Base-by-base conservation (phyloP, 2,797 vertebrate genomes). In the Chelon labrosus region DNA sequence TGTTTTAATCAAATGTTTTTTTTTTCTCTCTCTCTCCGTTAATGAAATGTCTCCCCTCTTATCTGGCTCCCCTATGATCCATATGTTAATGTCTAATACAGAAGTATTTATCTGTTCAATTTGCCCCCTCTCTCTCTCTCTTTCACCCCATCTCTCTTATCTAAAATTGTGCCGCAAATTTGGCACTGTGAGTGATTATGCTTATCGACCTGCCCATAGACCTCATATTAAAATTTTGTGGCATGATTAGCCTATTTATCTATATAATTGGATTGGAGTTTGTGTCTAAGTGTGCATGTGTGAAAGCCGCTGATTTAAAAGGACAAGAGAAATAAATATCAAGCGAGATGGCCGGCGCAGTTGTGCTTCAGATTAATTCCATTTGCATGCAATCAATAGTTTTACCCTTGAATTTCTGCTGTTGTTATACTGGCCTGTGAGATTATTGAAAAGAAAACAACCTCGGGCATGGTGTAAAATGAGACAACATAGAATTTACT, bases 221-320 rank as follows among this genome's bases (percentile, higher is more conserved):
- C 91, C 87, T 90, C 85, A 91, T 95, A 95, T 94, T 94, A 87
- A 94, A 92, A 95, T 94, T 93, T 93, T 91, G 90, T 90, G 87
- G 90, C 90, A 92, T 94, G 93, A 94, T 95, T 95, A 94, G 92
- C 91, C 91, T 92, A 94, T 95, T 95, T 95, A 95, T 95, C 94
- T 94, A 91, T 91, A 90, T 95, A 95, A 95, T 95, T 94, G 94
- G 94, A 95, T 94, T 93, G 87, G 93, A 91, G 86, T 90, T 89
- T 89, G 85, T 74, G 80, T 84, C 79, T 85, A 63, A 44, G 77
- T 83, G 70, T 80, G 80, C 72, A 65, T 91, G 89, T 88, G 86
- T 77, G 64, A 74, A 85, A 81, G 73, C 82, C 63, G 67, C 75
- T 87, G 87, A 93, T 92, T 93, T 90, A 83, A 85, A 87, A 35